phyloP scores from a whole-genome alignment of 2,113 vertebrate genomes.

The Bufo bufo region DNA sequence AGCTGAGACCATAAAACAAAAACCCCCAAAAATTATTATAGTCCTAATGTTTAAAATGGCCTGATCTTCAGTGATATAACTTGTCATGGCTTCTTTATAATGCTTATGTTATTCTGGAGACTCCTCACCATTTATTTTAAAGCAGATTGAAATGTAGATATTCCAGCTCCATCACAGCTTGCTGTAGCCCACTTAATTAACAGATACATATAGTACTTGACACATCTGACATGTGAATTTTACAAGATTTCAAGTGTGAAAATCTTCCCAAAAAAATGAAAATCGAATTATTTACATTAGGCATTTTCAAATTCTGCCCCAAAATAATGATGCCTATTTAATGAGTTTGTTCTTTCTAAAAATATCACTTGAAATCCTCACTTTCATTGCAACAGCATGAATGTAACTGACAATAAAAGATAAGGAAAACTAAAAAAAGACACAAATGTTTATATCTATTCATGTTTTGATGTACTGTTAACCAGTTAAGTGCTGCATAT shows the following conservation, averaged over 20 bases:
- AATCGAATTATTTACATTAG: background rate
- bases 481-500: background rate
- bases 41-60: too few species aligned
- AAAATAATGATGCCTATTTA: background rate
- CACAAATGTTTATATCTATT: background rate
- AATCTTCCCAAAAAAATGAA: background rate
- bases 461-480: background rate
- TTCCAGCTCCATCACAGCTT: constrained; percentile 8
- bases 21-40: too few species aligned
- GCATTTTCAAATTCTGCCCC: background rate
- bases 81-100: background rate
- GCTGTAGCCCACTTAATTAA: constrained; percentile 17
- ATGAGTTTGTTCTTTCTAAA: background rate
- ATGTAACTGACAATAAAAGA: too few species aligned
- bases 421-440: background rate
- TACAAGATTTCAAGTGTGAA: constrained; percentile 8
- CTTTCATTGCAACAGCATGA: background rate
- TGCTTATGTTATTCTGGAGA: background rate
- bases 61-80: too few species aligned
- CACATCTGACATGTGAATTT: constrained; percentile 24
- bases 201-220: constrained; percentile 26
- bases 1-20: too few species aligned
- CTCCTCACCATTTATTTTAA: background rate
- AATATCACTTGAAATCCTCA: background rate
- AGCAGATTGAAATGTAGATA: constrained; percentile 9